phyloP scores from a whole-genome alignment of 2,888 invertebrate genomes.

The Brassicogethes aeneus region DNA sequence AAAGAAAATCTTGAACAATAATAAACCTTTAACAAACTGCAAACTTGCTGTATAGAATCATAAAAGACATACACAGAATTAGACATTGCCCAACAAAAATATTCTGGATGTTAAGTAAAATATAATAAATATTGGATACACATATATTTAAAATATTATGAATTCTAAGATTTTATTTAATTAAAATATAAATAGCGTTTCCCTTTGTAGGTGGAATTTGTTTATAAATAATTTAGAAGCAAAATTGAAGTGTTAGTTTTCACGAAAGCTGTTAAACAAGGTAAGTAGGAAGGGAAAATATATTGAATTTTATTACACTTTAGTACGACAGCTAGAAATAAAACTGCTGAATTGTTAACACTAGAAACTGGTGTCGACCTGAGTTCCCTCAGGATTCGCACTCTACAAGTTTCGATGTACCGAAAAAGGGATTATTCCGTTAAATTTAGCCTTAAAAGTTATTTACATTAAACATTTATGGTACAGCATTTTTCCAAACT shows the following conservation, averaged over 20 bases:
- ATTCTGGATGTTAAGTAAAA: too few species aligned
- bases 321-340: constrained; percentile 42
- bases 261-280: constrained; percentile 3
- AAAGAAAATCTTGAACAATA: too few species aligned
- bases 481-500: too few species aligned
- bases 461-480: background rate
- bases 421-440: constrained; percentile 27
- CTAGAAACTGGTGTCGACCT: constrained; percentile 41
- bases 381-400: constrained; percentile 35
- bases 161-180: too few species aligned
- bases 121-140: too few species aligned
- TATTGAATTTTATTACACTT: constrained; percentile 42
- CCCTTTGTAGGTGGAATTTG: background rate
- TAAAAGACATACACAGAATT: too few species aligned
- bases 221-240: background rate
- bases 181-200: too few species aligned
- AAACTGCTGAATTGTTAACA: constrained; percentile 44
- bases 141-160: too few species aligned
- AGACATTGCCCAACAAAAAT: too few species aligned
- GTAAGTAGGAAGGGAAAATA: constrained; percentile 15
- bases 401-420: constrained; percentile 40
- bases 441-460: background rate
- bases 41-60: too few species aligned
- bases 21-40: too few species aligned
- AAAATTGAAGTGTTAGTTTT: constrained; percentile 3